Evolutionary conservation across 2,888 invertebrate species (phyloP).

Genomic region (Drosophila merina): DNA sequence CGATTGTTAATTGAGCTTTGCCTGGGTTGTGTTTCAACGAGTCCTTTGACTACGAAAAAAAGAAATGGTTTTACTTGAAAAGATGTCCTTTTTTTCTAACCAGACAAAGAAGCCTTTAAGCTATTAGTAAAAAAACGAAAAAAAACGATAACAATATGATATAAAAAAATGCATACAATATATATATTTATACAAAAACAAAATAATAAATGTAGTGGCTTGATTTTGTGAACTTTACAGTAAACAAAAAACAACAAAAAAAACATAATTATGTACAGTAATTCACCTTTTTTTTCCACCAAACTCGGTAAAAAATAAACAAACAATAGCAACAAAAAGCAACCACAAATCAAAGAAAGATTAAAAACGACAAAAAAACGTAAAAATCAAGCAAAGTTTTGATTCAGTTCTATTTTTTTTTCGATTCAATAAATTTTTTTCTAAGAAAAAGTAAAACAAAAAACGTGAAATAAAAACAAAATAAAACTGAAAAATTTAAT

Average conservation of each 20-base stretch:
- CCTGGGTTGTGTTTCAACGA: conserved; percentile 33
- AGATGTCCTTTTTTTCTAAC: conserved; percentile 8
- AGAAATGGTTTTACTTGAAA: background rate
- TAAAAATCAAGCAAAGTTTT: conserved; percentile 23
- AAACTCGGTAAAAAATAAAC: conserved; percentile 24
- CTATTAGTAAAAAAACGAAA: conserved; percentile 26
- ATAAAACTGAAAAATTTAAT: conserved; percentile 33
- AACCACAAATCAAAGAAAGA: conserved; percentile 34
- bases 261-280: conserved; percentile 52
- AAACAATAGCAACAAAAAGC: conserved; percentile 20
- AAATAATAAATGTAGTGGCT: conserved; percentile 33
- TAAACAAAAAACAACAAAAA: background rate
- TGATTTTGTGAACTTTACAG: conserved; percentile 27
- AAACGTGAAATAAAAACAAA: conserved; percentile 9
- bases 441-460: conserved; percentile 16
- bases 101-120: conserved; percentile 30
- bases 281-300: conserved; percentile 23
- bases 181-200: conserved; percentile 35
- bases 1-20: conserved; percentile 29
- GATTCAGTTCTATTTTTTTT: conserved; percentile 33
- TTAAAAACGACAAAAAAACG: conserved; percentile 4
- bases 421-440: conserved; percentile 26
- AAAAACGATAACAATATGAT: conserved; percentile 2
- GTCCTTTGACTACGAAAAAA: conserved; percentile 11
- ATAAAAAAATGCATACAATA: conserved; percentile 37